Percentiles rank a stretch among this genome's conserved stretches.
Conservation (phyloP, 2,797 vertebrate species). For the Sphaeramia orbicularis region DNA sequence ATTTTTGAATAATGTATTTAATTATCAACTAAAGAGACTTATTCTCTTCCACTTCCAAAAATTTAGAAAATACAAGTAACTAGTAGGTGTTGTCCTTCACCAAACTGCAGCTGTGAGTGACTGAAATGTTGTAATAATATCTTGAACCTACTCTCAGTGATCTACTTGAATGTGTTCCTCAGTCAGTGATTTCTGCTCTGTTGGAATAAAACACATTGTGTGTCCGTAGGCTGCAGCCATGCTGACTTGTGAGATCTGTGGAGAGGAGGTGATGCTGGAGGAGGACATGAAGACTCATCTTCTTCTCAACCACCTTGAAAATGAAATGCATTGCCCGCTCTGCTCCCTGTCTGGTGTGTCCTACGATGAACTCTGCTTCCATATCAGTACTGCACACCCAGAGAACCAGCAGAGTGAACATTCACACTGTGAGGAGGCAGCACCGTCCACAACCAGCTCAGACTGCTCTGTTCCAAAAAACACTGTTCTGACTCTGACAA, state of each 20-base stretch:
- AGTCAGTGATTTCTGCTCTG: neutral
- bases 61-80: neutral
- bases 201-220: neutral
- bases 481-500: neutral
- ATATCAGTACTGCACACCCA: slow-evolving; percentile 84
- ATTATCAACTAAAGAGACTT: too few species aligned
- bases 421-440: too few species aligned
- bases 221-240: slow-evolving; percentile 64
- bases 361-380: slow-evolving; percentile 86
- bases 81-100: neutral
- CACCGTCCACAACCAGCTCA: neutral
- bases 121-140: neutral
- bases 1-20: too few species aligned
- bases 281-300: slow-evolving; percentile 88
- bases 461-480: neutral
- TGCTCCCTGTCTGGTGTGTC: slow-evolving; percentile 85
- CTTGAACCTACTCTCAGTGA: neutral
- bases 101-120: neutral
- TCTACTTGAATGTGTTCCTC: neutral
- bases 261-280: slow-evolving; percentile 83
- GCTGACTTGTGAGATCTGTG: slow-evolving; percentile 89
- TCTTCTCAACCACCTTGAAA: slow-evolving; percentile 85
- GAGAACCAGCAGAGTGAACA: slow-evolving; percentile 59
- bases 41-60: too few species aligned
- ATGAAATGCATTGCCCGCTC: slow-evolving; percentile 82